Percentiles rank a stretch among this genome's conserved stretches.
phyloP scores from a whole-genome alignment of 2,113 vertebrate species.

The Tragelaphus strepsiceros region DNA sequence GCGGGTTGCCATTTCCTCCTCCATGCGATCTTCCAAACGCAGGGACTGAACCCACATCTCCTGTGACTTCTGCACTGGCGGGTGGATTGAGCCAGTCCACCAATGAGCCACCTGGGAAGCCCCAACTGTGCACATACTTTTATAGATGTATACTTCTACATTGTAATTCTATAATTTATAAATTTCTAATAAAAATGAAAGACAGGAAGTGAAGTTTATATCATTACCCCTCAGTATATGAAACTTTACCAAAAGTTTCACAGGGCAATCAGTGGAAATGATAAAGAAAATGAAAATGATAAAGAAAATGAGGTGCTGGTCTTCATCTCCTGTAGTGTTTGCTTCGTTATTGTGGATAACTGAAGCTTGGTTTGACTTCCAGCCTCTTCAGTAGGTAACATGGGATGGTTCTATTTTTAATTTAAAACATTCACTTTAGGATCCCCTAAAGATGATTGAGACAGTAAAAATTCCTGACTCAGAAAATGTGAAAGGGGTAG shows the following conservation, averaged over 20 bases:
- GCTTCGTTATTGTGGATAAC: background rate
- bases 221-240: background rate
- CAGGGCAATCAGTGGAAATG: background rate
- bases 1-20: background rate
- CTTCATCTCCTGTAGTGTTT: background rate
- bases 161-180: background rate
- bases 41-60: background rate
- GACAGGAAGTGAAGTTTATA: background rate
- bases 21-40: background rate
- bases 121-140: background rate
- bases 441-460: background rate
- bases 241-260: background rate
- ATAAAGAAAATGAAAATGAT: background rate
- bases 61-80: rapidly evolving
- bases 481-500: background rate
- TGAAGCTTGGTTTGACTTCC: background rate
- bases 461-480: background rate
- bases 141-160: background rate
- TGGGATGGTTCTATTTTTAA: background rate
- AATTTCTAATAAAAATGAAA: background rate
- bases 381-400: background rate
- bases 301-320: background rate
- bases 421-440: background rate
- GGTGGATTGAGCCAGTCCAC: rapidly evolving
- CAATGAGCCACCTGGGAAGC: background rate